Evolutionary conservation across 2,113 vertebrate species (phyloP).

Genomic region (mouse (Mus musculus)): DNA sequence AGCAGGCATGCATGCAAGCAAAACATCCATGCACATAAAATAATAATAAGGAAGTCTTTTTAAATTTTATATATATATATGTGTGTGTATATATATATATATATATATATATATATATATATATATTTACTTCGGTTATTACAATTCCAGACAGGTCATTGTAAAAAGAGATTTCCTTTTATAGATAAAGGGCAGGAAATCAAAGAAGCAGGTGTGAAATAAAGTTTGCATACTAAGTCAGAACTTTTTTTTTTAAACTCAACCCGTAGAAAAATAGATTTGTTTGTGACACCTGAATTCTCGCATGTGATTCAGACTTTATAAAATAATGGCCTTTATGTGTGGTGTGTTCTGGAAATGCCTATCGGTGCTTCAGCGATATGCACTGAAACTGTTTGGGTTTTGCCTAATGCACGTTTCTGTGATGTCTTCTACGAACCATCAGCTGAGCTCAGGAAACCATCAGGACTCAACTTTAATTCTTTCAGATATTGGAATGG

Average conservation of each 20-base stretch:
- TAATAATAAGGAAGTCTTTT: neutral
- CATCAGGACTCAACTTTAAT: neutral
- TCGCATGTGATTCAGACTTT: neutral
- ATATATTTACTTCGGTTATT: neutral
- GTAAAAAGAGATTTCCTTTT: neutral
- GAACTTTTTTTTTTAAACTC: neutral
- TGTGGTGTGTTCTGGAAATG: constrained; percentile 1
- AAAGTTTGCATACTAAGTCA: constrained; percentile 5
- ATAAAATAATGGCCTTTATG: neutral
- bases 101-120: neutral
- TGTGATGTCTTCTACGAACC: neutral
- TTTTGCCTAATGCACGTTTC: neutral
- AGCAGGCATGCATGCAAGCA: neutral
- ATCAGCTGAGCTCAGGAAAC: constrained; percentile 22
- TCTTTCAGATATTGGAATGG: constrained; percentile 16
- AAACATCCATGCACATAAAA: neutral
- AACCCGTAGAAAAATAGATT: constrained; percentile 14
- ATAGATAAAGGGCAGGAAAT: neutral
- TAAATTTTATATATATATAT: neutral
- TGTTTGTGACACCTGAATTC: neutral
- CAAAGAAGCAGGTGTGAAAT: constrained; percentile 9
- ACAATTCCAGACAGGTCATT: neutral
- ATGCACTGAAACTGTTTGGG: neutral
- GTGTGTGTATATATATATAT: neutral
- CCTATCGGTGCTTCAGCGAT: neutral